phyloP scores from a whole-genome alignment of 2,888 invertebrate species.

The Leptothorax acervorum region DNA sequence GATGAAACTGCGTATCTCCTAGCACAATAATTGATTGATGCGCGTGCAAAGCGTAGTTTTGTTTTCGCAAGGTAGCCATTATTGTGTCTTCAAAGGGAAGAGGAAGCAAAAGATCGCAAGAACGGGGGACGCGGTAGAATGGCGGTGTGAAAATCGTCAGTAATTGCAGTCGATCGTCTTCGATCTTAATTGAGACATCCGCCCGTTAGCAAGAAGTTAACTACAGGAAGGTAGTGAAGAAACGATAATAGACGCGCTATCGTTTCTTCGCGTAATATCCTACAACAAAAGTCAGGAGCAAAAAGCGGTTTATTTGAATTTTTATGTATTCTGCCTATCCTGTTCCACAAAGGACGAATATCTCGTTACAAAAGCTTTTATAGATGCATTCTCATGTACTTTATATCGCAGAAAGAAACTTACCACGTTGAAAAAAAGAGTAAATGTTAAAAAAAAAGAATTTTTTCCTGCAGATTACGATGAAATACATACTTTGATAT shows the following conservation, averaged over 20 bases:
- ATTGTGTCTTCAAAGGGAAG: constrained; percentile 42
- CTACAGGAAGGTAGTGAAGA: constrained; percentile 48
- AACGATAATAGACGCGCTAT: constrained; percentile 49
- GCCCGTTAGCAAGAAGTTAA: constrained; percentile 66
- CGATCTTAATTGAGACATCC: constrained; percentile 73
- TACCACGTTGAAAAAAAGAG: background rate
- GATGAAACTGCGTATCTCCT: constrained; percentile 8
- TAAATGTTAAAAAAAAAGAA: background rate
- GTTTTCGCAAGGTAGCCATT: constrained; percentile 45
- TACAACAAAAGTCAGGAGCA: constrained; percentile 33
- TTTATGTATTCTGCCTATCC: constrained; percentile 30
- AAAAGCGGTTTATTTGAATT: constrained; percentile 24
- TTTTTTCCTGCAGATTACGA: background rate
- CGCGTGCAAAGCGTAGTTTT: constrained; percentile 52
- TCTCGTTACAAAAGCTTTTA: constrained; percentile 20
- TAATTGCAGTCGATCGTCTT: constrained; percentile 56
- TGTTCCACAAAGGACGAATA: constrained; percentile 24
- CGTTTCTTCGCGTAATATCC: constrained; percentile 45
- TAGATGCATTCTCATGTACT: background rate
- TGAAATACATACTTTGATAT: background rate
- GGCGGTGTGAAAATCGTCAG: constrained; percentile 55
- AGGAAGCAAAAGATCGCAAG: constrained; percentile 45
- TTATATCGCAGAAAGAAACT: background rate
- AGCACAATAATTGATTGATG: constrained; percentile 50
- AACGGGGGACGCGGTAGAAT: constrained; percentile 31